Evolutionary conservation across 2,113 vertebrate genomes (phyloP).

Genomic region (Osmerus mordax): DNA sequence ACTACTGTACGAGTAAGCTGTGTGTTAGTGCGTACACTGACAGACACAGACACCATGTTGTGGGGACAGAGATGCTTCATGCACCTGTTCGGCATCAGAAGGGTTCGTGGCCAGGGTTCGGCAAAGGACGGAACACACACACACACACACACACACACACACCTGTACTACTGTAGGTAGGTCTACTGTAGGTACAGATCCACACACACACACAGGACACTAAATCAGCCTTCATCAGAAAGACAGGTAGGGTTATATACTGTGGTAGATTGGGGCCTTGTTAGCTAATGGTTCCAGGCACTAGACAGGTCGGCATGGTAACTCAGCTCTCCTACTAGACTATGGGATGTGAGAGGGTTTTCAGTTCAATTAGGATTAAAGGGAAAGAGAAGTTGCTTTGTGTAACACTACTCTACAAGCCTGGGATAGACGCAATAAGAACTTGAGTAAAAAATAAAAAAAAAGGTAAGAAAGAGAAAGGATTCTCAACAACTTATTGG

Average conservation of each 20-base stretch:
- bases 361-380: background rate
- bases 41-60: background rate
- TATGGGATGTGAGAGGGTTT: background rate
- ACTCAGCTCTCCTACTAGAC: background rate
- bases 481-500: background rate
- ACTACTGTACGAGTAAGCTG: background rate
- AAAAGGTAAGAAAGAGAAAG: constrained; percentile 22
- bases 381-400: background rate
- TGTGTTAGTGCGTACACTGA: background rate
- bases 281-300: constrained; percentile 16
- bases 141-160: constrained; percentile 16
- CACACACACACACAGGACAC: background rate
- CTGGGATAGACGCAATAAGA: constrained; percentile 12
- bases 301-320: constrained; percentile 1
- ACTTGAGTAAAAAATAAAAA: background rate
- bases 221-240: constrained; percentile 31
- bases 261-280: background rate
- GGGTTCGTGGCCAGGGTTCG: background rate
- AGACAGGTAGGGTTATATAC: constrained; percentile 10
- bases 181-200: constrained; percentile 1
- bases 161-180: constrained; percentile 4
- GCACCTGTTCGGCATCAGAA: constrained; percentile 29
- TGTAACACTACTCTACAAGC: constrained; percentile 7
- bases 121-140: background rate
- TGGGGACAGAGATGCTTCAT: no score